These are phyloP conservation scores for Elmis aenea DNA, from an alignment of 2,888 invertebrate species.

Conservation along the genomic window DNA sequence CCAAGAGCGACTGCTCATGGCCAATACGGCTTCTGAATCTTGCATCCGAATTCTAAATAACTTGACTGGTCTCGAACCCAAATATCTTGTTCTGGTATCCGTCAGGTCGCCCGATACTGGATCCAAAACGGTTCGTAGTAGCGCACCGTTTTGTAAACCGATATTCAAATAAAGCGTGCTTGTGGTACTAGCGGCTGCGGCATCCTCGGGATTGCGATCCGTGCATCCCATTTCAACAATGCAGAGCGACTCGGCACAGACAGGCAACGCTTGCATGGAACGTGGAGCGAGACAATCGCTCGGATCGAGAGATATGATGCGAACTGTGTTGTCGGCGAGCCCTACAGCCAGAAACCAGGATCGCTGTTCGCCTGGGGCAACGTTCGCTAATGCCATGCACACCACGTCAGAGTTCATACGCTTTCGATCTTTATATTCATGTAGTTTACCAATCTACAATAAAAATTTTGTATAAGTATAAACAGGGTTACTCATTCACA, in stretches of 20 bases:
- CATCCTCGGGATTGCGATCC: constrained; percentile 55
- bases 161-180: constrained; percentile 88
- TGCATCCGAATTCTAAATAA: constrained; percentile 95
- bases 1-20: constrained; percentile 98
- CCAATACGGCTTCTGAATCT: constrained; percentile 92
- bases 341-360: constrained; percentile 96
- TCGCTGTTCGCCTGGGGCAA: constrained; percentile 90
- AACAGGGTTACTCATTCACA: too few relatives aligned
- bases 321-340: constrained; percentile 91
- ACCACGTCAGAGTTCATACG: constrained; percentile 96
- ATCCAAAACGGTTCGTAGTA: constrained; percentile 90
- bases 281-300: constrained; percentile 92
- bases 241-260: constrained; percentile 93
- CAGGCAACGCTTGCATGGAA: constrained; percentile 95
- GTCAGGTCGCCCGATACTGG: constrained; percentile 94
- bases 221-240: constrained; percentile 88
- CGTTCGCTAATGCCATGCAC: constrained; percentile 96
- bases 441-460: constrained; percentile 89
- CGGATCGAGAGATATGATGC: constrained; percentile 96
- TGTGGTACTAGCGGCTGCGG: constrained; percentile 62
- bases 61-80: constrained; percentile 88
- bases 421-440: constrained; percentile 96
- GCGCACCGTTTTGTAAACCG: constrained; percentile 93
- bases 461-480: too few relatives aligned
- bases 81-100: constrained; percentile 93